Evolutionary conservation across 92 coral and sea anemone species (phyloP).

Genomic region (Chrysogorgia sp.): DNA sequence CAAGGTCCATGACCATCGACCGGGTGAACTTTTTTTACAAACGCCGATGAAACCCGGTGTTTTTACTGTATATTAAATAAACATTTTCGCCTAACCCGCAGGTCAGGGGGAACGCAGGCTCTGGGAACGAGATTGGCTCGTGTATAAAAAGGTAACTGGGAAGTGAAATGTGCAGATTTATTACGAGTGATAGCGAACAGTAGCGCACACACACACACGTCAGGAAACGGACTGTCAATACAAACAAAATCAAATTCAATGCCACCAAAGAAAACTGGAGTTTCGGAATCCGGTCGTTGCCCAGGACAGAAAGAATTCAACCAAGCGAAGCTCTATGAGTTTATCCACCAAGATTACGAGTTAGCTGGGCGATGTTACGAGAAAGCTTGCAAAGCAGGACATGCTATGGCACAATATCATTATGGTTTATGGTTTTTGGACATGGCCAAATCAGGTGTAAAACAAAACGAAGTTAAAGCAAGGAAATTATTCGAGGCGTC

Average conservation of each 20-base stretch:
- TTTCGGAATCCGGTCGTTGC: background rate
- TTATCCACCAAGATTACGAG: constrained; percentile 18
- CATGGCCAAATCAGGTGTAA: constrained; percentile 39
- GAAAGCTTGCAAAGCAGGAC: constrained; percentile 51
- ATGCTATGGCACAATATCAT: constrained; percentile 60
- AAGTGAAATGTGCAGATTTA: too few relatives aligned
- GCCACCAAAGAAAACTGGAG: constrained; percentile 1
- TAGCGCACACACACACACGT: too few relatives aligned
- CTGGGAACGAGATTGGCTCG: too few relatives aligned
- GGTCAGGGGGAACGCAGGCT: too few relatives aligned
- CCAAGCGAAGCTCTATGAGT: constrained; percentile 40
- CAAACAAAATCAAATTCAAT: constrained; percentile 2
- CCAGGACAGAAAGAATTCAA: constrained; percentile 47
- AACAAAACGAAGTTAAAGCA: constrained; percentile 35
- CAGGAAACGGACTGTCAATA: background rate
- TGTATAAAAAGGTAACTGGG: too few relatives aligned
- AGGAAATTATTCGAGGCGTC: constrained; percentile 52
- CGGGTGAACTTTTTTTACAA: too few relatives aligned
- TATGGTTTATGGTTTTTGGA: constrained; percentile 58
- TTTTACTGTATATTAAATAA: too few relatives aligned
- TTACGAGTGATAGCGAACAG: too few relatives aligned
- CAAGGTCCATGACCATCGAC: too few relatives aligned
- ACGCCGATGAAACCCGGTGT: too few relatives aligned
- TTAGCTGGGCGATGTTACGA: constrained; percentile 42
- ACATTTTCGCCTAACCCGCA: too few relatives aligned